phyloP scores from a whole-genome alignment of 2,797 vertebrate genomes.

The Iguana delicatissima region DNA sequence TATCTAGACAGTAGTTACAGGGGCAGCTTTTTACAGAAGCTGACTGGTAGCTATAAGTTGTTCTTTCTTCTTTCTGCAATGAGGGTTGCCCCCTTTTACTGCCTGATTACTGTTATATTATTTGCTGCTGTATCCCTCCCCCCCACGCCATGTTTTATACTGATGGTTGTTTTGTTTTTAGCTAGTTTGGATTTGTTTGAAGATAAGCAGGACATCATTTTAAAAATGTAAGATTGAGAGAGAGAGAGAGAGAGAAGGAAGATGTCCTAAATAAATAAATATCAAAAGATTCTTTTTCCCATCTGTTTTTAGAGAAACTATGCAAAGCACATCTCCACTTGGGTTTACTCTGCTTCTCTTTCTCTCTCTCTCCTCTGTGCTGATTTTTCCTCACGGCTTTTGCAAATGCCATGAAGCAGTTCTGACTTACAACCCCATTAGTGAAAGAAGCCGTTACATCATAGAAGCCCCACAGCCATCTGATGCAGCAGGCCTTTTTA shows the following conservation, averaged over 20 bases:
- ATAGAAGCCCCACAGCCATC: neutral
- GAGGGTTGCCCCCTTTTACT: neutral
- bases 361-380: neutral
- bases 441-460: neutral
- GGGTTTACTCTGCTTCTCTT: neutral
- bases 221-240: too few relatives aligned
- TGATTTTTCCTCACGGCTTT: conserved; percentile 1
- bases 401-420: conserved; percentile 17
- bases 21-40: neutral
- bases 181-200: neutral
- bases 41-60: neutral
- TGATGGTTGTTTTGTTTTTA: neutral
- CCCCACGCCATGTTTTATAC: neutral
- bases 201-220: neutral
- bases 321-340: neutral
- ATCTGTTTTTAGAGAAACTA: neutral
- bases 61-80: neutral
- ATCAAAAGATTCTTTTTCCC: neutral
- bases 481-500: neutral
- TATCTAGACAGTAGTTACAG: neutral
- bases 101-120: neutral
- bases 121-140: neutral
- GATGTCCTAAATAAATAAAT: neutral
- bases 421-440: neutral
- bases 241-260: neutral